Percentiles rank a stretch among this genome's conserved stretches.
Conservation (phyloP, 2,113 vertebrate species). For the Tympanuchus pallidicinctus region DNA sequence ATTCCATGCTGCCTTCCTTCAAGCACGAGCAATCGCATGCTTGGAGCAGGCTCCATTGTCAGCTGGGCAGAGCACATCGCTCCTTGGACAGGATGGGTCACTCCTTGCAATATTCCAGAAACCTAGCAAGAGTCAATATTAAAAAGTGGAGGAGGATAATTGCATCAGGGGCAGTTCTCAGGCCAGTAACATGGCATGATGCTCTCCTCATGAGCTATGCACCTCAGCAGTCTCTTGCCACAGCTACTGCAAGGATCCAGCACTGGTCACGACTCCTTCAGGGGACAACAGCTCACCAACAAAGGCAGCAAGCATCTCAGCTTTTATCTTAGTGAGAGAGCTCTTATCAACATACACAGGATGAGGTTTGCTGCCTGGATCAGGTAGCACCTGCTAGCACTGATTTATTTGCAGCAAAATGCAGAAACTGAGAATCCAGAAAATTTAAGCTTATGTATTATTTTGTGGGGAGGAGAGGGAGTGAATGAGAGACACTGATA, state of each 20-base stretch:
- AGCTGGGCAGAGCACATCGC: background rate
- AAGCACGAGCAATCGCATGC: background rate
- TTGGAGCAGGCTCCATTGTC: fast-evolving
- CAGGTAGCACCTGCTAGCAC: background rate
- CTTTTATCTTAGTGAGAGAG: background rate
- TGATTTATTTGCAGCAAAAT: background rate
- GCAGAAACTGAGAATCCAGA: background rate
- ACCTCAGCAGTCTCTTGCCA: background rate
- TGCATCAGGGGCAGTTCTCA: fast-evolving
- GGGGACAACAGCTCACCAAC: background rate
- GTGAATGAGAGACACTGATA: background rate
- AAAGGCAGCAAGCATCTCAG: background rate
- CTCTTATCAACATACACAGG: background rate
- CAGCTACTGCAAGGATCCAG: background rate
- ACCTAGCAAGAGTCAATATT: background rate
- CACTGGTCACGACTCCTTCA: background rate
- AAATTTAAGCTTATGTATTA: background rate
- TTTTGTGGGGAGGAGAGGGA: background rate
- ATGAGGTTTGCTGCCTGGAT: background rate
- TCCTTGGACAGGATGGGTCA: background rate
- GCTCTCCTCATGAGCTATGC: fast-evolving
- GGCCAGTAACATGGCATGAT: fast-evolving
- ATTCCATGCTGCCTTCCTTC: background rate
- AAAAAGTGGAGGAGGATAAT: background rate
- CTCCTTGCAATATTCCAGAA: background rate